Percentiles rank a stretch among this genome's conserved stretches.
Conservation (phyloP, 2,888 invertebrate genomes). For the Phyllotreta striolata region DNA sequence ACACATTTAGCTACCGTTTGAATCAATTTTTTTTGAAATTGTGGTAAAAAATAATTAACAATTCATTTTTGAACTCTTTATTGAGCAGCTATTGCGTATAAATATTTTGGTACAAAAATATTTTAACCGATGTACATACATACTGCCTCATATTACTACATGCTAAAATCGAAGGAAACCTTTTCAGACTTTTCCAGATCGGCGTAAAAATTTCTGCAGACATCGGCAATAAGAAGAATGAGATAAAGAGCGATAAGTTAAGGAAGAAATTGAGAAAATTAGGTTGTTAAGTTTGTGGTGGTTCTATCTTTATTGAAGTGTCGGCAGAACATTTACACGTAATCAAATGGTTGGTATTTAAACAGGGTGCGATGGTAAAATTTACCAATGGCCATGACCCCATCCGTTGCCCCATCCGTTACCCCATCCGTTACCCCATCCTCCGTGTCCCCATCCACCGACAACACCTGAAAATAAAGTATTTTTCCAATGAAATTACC, state of each 20-base stretch:
- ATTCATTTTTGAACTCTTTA: slow-evolving; percentile 32
- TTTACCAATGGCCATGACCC: slow-evolving; percentile 34
- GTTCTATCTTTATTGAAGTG: slow-evolving; percentile 17
- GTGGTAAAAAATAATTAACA: slow-evolving; percentile 8
- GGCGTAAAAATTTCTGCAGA: slow-evolving; percentile 30
- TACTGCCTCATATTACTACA: neutral
- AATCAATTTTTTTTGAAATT: too few relatives aligned
- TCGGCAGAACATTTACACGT: slow-evolving; percentile 25
- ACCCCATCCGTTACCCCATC: too few relatives aligned
- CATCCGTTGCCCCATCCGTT: slow-evolving; percentile 28
- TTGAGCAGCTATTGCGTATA: slow-evolving; percentile 40
- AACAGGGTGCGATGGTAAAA: neutral
- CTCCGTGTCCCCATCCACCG: slow-evolving; percentile 30
- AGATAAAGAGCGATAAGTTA: neutral
- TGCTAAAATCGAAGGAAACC: slow-evolving; percentile 7
- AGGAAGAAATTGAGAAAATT: neutral
- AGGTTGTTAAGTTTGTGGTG: neutral
- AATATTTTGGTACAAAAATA: slow-evolving; percentile 21
- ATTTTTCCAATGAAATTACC: neutral
- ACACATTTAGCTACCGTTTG: too few relatives aligned
- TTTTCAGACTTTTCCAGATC: slow-evolving; percentile 26
- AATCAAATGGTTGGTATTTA: slow-evolving; percentile 6
- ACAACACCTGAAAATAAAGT: slow-evolving; percentile 23
- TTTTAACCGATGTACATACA: slow-evolving; percentile 29
- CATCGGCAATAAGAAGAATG: slow-evolving; percentile 24